phyloP scores from a whole-genome alignment of 2,797 vertebrate species.

The Psittacula echo region DNA sequence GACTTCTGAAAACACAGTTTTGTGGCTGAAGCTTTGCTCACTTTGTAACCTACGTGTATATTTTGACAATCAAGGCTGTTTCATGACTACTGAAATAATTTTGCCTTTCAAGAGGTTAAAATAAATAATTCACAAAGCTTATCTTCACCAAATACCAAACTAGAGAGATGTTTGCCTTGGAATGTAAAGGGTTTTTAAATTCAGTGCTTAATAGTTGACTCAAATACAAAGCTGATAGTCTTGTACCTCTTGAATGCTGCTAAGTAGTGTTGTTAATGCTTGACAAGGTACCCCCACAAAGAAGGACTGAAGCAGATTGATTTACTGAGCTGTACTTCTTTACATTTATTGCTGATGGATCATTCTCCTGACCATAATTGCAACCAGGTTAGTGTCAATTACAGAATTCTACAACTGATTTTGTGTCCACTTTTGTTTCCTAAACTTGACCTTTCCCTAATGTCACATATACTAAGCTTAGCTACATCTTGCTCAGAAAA shows the following conservation, averaged over 20 bases:
- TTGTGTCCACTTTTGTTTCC: background rate
- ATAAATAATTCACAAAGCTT: constrained; percentile 25
- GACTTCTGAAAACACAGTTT: constrained; percentile 17
- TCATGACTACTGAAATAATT: background rate
- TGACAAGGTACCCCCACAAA: background rate
- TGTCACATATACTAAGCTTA: background rate
- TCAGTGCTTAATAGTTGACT: background rate
- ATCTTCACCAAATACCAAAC: background rate
- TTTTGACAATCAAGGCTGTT: constrained; percentile 9
- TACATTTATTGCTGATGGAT: background rate
- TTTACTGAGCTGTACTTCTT: background rate
- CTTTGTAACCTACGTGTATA: background rate
- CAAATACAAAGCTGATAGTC: background rate
- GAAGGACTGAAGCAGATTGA: background rate
- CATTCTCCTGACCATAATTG: background rate
- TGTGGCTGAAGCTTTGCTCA: background rate
- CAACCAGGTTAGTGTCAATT: background rate
- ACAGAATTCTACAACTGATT: background rate
- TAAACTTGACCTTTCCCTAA: background rate
- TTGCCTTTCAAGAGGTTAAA: constrained; percentile 6
- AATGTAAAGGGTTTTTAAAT: background rate
- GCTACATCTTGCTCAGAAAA: background rate
- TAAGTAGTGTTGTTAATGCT: background rate
- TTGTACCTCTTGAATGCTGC: background rate
- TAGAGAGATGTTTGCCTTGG: background rate